Evolutionary conservation across 2,888 invertebrate genomes (phyloP).

Genomic region (Hyposoter dolosus): DNA sequence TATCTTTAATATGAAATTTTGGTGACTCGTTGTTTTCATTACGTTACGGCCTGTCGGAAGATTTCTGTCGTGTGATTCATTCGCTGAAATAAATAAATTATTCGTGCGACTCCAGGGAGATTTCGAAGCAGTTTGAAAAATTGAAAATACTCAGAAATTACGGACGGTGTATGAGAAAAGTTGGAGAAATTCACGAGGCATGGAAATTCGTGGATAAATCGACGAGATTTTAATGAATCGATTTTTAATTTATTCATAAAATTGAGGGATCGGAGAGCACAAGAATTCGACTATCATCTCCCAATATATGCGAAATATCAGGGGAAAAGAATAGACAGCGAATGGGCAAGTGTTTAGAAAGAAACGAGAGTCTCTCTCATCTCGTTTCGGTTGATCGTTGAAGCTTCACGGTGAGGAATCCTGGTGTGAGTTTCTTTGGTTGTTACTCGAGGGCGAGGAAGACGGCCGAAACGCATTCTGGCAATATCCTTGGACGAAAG

Average conservation of each 20-base stretch:
- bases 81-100: background rate
- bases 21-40: background rate
- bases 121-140: background rate
- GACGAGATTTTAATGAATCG: background rate
- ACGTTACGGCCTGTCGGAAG: background rate
- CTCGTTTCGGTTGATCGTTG: slow-evolving; percentile 39
- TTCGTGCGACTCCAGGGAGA: background rate
- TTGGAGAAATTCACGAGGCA: background rate
- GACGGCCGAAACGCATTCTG: slow-evolving; percentile 41
- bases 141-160: background rate
- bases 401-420: slow-evolving; percentile 54
- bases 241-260: background rate
- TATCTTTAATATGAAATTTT: background rate
- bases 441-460: slow-evolving; percentile 4
- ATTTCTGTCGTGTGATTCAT: background rate
- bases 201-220: slow-evolving; percentile 3
- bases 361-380: slow-evolving; percentile 36
- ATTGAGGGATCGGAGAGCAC: background rate
- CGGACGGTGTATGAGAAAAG: background rate
- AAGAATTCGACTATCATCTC: background rate
- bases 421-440: slow-evolving; percentile 54
- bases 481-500: slow-evolving; percentile 31
- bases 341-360: slow-evolving; percentile 42
- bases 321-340: slow-evolving; percentile 3
- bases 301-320: slow-evolving; percentile 1